phyloP scores from a whole-genome alignment of 2,113 vertebrate genomes.

The Heptranchias perlo region DNA sequence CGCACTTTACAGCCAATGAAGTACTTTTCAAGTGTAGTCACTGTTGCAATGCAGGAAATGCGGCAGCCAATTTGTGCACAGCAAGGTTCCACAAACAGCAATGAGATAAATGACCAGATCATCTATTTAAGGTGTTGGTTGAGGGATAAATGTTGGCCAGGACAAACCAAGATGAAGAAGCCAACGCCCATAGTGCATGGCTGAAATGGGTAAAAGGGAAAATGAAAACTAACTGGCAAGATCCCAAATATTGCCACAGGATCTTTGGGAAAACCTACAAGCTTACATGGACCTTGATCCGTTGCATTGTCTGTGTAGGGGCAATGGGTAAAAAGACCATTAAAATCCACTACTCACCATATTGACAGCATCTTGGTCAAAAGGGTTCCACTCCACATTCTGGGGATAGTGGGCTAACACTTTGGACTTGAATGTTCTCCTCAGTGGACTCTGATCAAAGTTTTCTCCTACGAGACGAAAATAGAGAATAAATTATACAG shows the following conservation, averaged over 20 bases:
- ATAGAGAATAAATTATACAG: not conserved
- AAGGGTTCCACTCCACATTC: slow-evolving; percentile 87
- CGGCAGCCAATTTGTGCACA: not conserved
- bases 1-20: not conserved
- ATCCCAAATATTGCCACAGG: not conserved
- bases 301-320: not conserved
- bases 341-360: slow-evolving; percentile 71
- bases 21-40: not conserved
- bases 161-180: not conserved
- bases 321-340: not conserved
- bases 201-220: not conserved
- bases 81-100: not conserved
- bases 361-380: slow-evolving; percentile 91
- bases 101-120: not conserved
- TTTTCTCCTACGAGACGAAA: slow-evolving; percentile 70
- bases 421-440: slow-evolving; percentile 93
- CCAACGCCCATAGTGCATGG: not conserved
- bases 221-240: not conserved
- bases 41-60: not conserved
- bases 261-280: not conserved
- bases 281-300: not conserved
- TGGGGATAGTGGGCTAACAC: slow-evolving; percentile 91
- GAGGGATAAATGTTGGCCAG: not conserved
- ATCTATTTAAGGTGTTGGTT: not conserved
- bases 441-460: slow-evolving; percentile 91